phyloP scores from a whole-genome alignment of 2,888 invertebrate genomes.

The Drosophila anomalata region DNA sequence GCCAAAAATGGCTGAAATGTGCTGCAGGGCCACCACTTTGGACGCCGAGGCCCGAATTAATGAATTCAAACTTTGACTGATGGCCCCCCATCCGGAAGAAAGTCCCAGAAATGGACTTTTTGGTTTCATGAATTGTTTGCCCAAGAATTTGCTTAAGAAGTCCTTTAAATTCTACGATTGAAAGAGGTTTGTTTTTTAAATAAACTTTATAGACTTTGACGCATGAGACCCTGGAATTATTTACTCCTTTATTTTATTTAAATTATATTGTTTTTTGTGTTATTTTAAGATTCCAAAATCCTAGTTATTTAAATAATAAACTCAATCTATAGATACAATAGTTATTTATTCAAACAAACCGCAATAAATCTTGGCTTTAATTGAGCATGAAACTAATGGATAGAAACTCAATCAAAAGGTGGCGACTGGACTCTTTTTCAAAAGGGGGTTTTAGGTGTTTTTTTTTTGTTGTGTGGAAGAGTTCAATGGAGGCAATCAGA shows the following conservation, averaged over 20 bases:
- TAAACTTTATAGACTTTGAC: no score
- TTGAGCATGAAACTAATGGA: background rate
- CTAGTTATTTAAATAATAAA: no score
- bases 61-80: constrained; percentile 22
- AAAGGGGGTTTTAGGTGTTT: background rate
- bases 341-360: background rate
- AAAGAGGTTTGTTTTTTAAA: background rate
- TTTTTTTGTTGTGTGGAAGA: background rate
- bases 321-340: no score
- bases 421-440: background rate
- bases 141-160: background rate
- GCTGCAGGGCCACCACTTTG: constrained; percentile 13
- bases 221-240: no score
- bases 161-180: background rate
- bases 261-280: no score
- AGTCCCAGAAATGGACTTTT: background rate
- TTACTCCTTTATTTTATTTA: no score
- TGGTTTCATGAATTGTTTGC: background rate
- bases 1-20: background rate
- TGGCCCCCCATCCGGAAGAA: background rate
- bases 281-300: no score
- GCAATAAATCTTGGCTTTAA: background rate
- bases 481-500: background rate
- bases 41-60: constrained; percentile 17
- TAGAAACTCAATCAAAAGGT: background rate